A percentile compares a stretch with the other conserved stretches of the same genome.
phyloP scores from a whole-genome alignment of 2,888 invertebrate species.

The Pyrrhosoma nymphula region DNA sequence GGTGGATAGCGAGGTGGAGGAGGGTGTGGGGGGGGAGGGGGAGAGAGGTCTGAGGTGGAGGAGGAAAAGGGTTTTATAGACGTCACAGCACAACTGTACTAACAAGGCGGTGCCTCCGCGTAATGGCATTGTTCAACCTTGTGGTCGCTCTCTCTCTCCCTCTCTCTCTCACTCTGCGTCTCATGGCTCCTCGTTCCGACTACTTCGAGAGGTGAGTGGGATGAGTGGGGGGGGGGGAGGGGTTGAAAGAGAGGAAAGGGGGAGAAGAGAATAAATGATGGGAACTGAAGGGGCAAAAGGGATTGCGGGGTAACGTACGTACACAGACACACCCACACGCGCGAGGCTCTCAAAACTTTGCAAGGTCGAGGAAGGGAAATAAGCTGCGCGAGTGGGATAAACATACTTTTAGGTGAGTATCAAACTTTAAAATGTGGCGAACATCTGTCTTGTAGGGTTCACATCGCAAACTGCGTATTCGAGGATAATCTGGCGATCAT shows the following conservation, averaged over 20 bases:
- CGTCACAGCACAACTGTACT: slow-evolving; percentile 65
- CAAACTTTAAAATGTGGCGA: neutral
- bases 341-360: neutral
- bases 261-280: slow-evolving; percentile 43
- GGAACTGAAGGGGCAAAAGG: slow-evolving; percentile 20
- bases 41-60: neutral
- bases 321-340: neutral
- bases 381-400: neutral
- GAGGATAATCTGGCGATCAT: neutral
- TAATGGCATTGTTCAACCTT: slow-evolving; percentile 67
- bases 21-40: neutral
- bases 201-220: neutral
- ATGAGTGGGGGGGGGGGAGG: neutral
- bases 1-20: neutral
- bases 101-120: slow-evolving; percentile 66
- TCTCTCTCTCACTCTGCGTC: neutral
- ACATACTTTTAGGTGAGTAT: neutral
- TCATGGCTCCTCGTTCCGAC: slow-evolving; percentile 47
- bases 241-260: neutral
- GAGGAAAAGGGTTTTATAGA: slow-evolving; percentile 53
- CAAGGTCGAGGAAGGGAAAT: neutral
- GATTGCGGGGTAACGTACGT: neutral
- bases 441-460: neutral
- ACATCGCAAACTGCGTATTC: neutral
- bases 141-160: slow-evolving; percentile 50